Evolutionary conservation across 1,140 invertebrate genomes (phyloP), one percentile per base, ranked within the genome.

Genomic region (Camponotus vicinus): DNA sequence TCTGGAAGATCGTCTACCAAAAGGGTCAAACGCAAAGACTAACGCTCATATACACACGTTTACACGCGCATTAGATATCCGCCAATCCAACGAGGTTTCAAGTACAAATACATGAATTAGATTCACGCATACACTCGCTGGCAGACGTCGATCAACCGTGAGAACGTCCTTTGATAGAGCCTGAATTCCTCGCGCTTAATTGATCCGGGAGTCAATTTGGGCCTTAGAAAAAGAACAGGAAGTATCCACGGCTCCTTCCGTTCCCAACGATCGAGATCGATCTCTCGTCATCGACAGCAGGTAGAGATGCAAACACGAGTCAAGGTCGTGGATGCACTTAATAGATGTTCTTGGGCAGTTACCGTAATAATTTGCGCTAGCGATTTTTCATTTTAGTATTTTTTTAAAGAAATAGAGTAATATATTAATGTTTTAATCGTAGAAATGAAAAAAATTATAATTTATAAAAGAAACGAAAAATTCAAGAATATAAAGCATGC

Each of bases 1-100:
- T 91, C 92, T 91, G 93, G 92, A 94, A 94, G 93, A 94, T 77
- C 90, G 91, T 87, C 69, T 88, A 88, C 70, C 77, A 75, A 91
- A 88, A 85, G 76, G 57, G 64, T 69, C 75, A 86, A 85, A 90
- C 76, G 71, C 73, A 83, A 86, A 75, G 89, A 67, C 86, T 21
- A 76, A 79, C 52, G 71, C 52, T 40, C 27, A 18, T 11, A 42
- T 59, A 64, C 45, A n/a, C 59, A 37, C n/a, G 9, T 27, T 40
- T 52, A 86, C 78, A 42, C 49, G 32, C 21, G 55, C 40, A 40
- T 59, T 37, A 67, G 13, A 77, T 4, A 52, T 42, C 27, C 45
- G 11, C 18, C n/a, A 27, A 42, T 55, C 37, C 32, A 32, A 27
- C 37, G 37, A 32, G 18, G 49, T 0, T 27, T 52, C 32, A 55